Conservation (phyloP, 2,113 vertebrate species). For the Otis tarda region DNA sequence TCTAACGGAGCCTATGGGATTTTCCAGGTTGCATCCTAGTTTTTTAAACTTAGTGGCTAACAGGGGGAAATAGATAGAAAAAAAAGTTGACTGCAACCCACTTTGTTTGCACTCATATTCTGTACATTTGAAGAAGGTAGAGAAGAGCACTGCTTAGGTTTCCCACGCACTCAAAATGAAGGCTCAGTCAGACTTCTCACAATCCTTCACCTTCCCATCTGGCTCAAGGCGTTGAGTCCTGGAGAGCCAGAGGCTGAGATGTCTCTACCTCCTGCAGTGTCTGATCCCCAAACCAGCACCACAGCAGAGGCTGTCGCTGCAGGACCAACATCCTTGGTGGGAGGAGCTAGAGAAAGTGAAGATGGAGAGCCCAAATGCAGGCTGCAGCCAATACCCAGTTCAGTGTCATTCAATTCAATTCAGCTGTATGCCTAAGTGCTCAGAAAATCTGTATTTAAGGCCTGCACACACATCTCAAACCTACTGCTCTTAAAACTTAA, state of each 20-base stretch:
- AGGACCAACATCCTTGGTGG: neutral
- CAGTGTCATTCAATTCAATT: neutral
- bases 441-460: neutral
- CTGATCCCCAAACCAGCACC: neutral
- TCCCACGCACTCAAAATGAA: neutral
- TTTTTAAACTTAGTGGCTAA: neutral
- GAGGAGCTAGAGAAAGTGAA: neutral
- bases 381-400: neutral
- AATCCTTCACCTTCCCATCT: neutral
- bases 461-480: neutral
- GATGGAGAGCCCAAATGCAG: neutral
- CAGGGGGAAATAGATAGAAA: neutral
- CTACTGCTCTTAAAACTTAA: neutral
- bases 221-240: accelerated
- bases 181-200: neutral
- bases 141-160: neutral
- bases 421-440: neutral
- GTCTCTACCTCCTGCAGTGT: neutral
- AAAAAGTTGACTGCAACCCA: neutral
- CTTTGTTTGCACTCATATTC: neutral
- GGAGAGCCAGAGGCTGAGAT: neutral
- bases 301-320: neutral
- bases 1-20: neutral
- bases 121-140: neutral
- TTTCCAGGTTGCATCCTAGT: neutral